Evolutionary conservation across 1,140 invertebrate genomes (phyloP).

Genomic region (Conus ventricosus): DNA sequence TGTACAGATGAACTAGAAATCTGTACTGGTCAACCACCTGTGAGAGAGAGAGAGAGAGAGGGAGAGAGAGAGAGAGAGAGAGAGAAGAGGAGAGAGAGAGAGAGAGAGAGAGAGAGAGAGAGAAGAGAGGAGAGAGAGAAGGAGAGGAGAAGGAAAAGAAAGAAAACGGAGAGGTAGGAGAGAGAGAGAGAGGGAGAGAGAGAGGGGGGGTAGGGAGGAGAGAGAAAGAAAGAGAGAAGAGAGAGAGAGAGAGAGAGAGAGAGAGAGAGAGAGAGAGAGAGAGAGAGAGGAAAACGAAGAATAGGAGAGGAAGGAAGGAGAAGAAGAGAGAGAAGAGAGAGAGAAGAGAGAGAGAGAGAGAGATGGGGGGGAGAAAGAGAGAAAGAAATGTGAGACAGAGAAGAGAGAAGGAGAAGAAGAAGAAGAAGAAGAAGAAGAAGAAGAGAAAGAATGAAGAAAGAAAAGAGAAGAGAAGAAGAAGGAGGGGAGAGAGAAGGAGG

Average conservation of each 20-base stretch:
- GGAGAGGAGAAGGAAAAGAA: background rate
- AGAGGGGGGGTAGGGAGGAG: too few relatives aligned
- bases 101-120: slow-evolving; percentile 11
- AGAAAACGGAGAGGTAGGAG: too few relatives aligned
- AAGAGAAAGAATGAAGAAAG: background rate
- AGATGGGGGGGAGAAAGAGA: too few relatives aligned
- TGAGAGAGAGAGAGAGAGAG: too few relatives aligned
- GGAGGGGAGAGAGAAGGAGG: too few relatives aligned
- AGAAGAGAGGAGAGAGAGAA: background rate
- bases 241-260: background rate
- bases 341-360: too few relatives aligned
- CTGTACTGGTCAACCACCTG: too few relatives aligned
- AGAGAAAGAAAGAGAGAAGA: background rate
- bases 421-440: background rate
- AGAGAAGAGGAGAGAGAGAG: slow-evolving; percentile 1
- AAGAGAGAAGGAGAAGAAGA: background rate
- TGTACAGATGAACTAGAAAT: too few relatives aligned
- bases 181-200: too few relatives aligned
- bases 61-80: background rate
- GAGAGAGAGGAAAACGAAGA: background rate
- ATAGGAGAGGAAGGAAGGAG: too few relatives aligned
- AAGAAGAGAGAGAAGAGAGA: background rate
- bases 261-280: slow-evolving; percentile 14
- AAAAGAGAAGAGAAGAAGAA: too few relatives aligned
- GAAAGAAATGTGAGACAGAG: too few relatives aligned